These are phyloP conservation scores for Venustaconcha ellipsiformis DNA, from an alignment of 1,140 invertebrate genomes.

Conservation along the genomic window DNA sequence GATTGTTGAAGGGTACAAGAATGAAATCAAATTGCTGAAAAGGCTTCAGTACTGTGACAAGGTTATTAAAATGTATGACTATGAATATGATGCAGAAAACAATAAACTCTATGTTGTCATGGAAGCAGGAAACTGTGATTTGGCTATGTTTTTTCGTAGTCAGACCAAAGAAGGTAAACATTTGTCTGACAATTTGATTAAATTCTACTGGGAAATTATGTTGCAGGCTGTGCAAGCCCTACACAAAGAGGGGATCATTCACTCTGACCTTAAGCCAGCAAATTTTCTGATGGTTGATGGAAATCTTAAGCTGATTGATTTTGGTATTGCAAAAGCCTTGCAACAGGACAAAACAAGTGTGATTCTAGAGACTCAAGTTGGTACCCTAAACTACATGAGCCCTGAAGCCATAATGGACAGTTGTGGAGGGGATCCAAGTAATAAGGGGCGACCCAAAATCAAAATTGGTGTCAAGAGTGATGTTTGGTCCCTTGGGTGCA, in stretches of 20 bases:
- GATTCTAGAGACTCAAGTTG: slow-evolving; percentile 80
- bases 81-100: slow-evolving; percentile 69
- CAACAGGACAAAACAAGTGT: slow-evolving; percentile 91
- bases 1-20: slow-evolving; percentile 83
- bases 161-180: slow-evolving; percentile 67
- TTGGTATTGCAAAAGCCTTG: slow-evolving; percentile 95
- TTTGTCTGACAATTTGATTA: slow-evolving; percentile 77
- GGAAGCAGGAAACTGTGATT: slow-evolving; percentile 93
- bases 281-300: slow-evolving; percentile 94
- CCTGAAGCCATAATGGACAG: slow-evolving; percentile 86
- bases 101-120: slow-evolving; percentile 84
- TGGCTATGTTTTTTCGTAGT: slow-evolving; percentile 81
- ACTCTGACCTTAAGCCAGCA: slow-evolving; percentile 96
- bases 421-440: slow-evolving; percentile 37
- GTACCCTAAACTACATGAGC: slow-evolving; percentile 97
- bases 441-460: slow-evolving; percentile 41
- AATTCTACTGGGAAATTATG: slow-evolving; percentile 96
- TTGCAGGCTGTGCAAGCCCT: slow-evolving; percentile 90
- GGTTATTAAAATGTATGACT: slow-evolving; percentile 88
- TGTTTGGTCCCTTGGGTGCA: slow-evolving; percentile 98
- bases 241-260: slow-evolving; percentile 91
- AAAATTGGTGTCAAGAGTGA: slow-evolving; percentile 92
- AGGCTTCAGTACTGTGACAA: slow-evolving; percentile 83
- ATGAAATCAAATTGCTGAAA: slow-evolving; percentile 90
- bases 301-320: slow-evolving; percentile 95